Evolutionary conservation across 2,113 vertebrate genomes (phyloP), one percentile per base, ranked within the genome.

Genomic region (Campylomormyrus tamandua): DNA sequence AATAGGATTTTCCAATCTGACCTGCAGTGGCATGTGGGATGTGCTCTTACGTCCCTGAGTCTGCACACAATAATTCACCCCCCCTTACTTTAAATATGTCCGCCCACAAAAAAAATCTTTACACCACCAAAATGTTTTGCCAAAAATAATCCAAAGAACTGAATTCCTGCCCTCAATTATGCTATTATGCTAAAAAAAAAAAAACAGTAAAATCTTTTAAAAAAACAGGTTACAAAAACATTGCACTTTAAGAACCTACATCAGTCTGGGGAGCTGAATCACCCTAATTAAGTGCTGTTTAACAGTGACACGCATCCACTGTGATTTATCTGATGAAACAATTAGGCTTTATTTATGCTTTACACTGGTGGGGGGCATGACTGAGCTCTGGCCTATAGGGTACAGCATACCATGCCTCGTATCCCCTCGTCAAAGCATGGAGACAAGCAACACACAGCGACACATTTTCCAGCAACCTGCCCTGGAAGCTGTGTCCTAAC

Each of bases 1-100:
- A 88, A 42, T 91, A 87, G 27, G 35, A 80, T 42, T 88, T 84
- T 90, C 86, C 52, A 86, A 89, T 88, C 90, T 89, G 89, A 91
- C 90, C 39, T 58, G 52, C 62, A 13, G 86, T 15, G 46, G 84
- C 49, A 90, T 86, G 88, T 87, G 88, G 83, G 50, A 39, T 77
- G 85, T 52, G 10, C 53, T 87, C 87, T 80, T 42, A 49, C 45
- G 3, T 46, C 83, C 83, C 24, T 4, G 4, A 45, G 45, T 31
- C 74, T 39, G 74, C 74, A 42, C 35, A 80, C 74, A 42, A 80
- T 80, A 80, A 42, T 42, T 19, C 74, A 42, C 31, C 74, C 5
- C 74, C 15, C 15, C 35, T 19, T 80, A 80, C 35, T 39, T 80
- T 42, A 80, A 80, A 80, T 77, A 42, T 80, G 35, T 42, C 74